A percentile compares a stretch with the other conserved stretches of the same genome.
Evolutionary conservation across 2,113 vertebrate species (phyloP).

Genomic region (Dicrurus megarhynchus): DNA sequence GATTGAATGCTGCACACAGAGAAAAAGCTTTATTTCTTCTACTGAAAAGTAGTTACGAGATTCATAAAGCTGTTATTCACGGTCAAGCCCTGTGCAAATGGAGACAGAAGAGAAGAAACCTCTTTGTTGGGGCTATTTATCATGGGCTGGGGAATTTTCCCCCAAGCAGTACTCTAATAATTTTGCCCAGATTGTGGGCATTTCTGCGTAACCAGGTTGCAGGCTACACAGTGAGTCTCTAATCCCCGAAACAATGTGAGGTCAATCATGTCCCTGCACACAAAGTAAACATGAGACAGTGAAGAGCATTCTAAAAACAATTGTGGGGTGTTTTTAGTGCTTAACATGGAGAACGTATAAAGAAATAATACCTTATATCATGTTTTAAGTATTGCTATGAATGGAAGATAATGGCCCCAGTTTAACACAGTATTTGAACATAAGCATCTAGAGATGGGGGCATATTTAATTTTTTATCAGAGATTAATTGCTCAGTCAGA

Average conservation of each 20-base stretch:
- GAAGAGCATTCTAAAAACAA: background rate
- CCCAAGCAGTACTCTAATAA: conserved; percentile 57
- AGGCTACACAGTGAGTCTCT: background rate
- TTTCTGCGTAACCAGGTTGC: conserved; percentile 49
- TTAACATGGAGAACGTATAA: background rate
- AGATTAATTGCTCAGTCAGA: background rate
- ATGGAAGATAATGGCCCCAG: background rate
- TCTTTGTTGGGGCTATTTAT: conserved; percentile 46
- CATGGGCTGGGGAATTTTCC: conserved; percentile 61
- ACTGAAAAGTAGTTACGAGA: conserved; percentile 16
- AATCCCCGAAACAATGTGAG: background rate
- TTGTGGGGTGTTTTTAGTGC: background rate
- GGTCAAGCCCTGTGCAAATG: conserved; percentile 11
- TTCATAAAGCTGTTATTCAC: conserved; percentile 63
- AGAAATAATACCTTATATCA: background rate
- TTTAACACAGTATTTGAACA: background rate
- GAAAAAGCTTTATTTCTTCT: background rate
- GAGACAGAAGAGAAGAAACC: conserved; percentile 48
- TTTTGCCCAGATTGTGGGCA: conserved; percentile 21
- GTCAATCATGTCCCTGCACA: background rate
- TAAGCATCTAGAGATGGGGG: background rate
- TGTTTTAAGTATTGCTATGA: background rate
- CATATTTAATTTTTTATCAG: background rate
- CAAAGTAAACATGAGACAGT: background rate
- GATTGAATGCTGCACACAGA: background rate